Evolutionary conservation across 1,140 invertebrate species (phyloP).

Genomic region (Zophobas morio): DNA sequence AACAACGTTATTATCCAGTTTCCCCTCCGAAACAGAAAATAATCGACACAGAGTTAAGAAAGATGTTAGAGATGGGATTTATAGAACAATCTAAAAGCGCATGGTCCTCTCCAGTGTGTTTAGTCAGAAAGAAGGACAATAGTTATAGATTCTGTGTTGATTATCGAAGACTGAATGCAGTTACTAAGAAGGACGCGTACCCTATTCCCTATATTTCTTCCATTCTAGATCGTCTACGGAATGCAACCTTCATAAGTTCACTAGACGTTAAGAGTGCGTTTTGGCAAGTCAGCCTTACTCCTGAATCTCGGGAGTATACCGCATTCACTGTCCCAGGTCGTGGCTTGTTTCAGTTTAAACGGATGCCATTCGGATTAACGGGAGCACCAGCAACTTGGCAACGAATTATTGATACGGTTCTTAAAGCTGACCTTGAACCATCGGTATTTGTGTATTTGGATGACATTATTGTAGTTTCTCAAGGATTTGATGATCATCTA

Average conservation of each 20-base stretch:
- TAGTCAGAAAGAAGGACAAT: slow-evolving; percentile 58
- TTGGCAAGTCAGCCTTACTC: slow-evolving; percentile 57
- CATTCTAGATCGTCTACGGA: slow-evolving; percentile 62
- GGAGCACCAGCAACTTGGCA: slow-evolving; percentile 66
- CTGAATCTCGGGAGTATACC: slow-evolving; percentile 53
- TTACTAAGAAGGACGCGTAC: slow-evolving; percentile 62
- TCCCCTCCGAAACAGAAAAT: slow-evolving; percentile 41
- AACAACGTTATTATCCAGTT: slow-evolving; percentile 17
- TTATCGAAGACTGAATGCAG: slow-evolving; percentile 59
- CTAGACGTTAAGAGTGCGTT: slow-evolving; percentile 61
- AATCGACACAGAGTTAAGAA: slow-evolving; percentile 50
- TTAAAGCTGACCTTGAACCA: slow-evolving; percentile 50
- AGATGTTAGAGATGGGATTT: slow-evolving; percentile 55
- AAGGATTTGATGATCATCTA: slow-evolving; percentile 55
- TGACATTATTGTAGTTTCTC: slow-evolving; percentile 32
- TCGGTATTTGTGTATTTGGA: slow-evolving; percentile 59
- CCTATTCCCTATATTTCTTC: slow-evolving; percentile 60
- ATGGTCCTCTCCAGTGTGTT: slow-evolving; percentile 58
- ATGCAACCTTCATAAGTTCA: slow-evolving; percentile 56
- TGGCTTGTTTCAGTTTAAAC: slow-evolving; percentile 62
- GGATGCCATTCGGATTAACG: slow-evolving; percentile 60
- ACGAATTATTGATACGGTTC: slow-evolving; percentile 54
- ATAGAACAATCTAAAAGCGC: slow-evolving; percentile 54
- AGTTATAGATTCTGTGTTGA: slow-evolving; percentile 62
- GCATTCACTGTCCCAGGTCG: slow-evolving; percentile 60